Base-by-base conservation (phyloP, 2,888 invertebrate genomes). In the Ditula angustiorana region DNA sequence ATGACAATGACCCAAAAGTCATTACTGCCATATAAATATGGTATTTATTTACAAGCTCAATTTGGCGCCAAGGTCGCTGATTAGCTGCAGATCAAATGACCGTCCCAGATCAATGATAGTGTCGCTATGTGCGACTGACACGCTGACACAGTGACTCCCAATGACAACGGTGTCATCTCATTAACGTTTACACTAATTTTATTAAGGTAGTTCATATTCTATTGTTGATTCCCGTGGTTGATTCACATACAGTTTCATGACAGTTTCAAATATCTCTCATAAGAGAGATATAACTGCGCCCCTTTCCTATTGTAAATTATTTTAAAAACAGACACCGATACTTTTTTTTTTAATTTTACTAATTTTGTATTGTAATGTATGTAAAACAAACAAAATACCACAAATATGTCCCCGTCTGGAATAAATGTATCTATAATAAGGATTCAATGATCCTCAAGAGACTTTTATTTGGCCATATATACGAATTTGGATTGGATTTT, bases 91-190 rank as follows among this genome's bases (percentile, higher is more conserved):
- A 53, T 53, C 53, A 53, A 35, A 53, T 53, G 33, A 16, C 53
- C 19, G 35, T 21, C 53, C 53, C 53, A 53, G 21, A 35, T 41
- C 19, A 41, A 3, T 53, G 33, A 53, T 35, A 52, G 26, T 49
- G 53, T 33, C 35, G 8, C 33, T 16, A 28, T 26, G 37, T 24
- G 26, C 37, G 8, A 10, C 10, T 41, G 55, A 56, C 55, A 56
- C 55, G 41, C 24, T 56, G 55, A 56, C 55, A 56, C 55, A 56
- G 26, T 56, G 19, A 24, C 23, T 52, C 33, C 5, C 49, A 16
- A 26, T 16, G 16, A 1, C 3, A 50, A 33, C 52, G 52, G 33
- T 52, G 52, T 33, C 52, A 33, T 52, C 52, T 52, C 28, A 52
- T 52, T 52, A 52, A 52, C 52, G 21, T n/a, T 50, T 13, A 4